A percentile compares a stretch with the other conserved stretches of the same genome.
Evolutionary conservation across 2,113 vertebrate species (phyloP).

Genomic region (Morone saxatilis): DNA sequence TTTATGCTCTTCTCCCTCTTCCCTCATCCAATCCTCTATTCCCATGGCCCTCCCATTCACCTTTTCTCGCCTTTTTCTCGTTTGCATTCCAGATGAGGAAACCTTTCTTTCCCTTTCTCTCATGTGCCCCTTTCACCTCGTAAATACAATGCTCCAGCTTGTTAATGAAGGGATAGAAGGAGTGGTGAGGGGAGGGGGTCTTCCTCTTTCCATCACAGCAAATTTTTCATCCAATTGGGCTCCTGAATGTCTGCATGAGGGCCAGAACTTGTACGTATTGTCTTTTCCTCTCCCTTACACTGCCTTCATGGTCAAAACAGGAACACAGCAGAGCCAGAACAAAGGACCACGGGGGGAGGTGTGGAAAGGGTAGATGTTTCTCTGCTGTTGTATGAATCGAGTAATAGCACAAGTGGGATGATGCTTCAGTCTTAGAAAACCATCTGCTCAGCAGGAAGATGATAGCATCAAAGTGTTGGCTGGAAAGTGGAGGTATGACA

Average conservation of each 20-base stretch:
- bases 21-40: constrained; percentile 53
- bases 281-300: constrained; percentile 48
- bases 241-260: constrained; percentile 61
- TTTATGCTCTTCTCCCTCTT: constrained; percentile 14
- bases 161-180: constrained; percentile 62
- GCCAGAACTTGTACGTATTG: constrained; percentile 49
- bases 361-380: constrained; percentile 56
- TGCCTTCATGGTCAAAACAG: constrained; percentile 72
- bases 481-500: constrained; percentile 33
- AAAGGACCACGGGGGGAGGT: constrained; percentile 54
- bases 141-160: constrained; percentile 63
- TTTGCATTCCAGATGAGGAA: constrained; percentile 65
- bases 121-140: constrained; percentile 16
- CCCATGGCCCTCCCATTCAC: constrained; percentile 19
- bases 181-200: constrained; percentile 4
- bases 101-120: constrained; percentile 45
- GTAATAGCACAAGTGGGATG: constrained; percentile 58
- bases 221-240: constrained; percentile 50
- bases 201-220: constrained; percentile 75
- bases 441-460: constrained; percentile 74
- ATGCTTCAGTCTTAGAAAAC: constrained; percentile 68
- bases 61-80: constrained; percentile 34
- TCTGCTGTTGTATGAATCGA: constrained; percentile 40
- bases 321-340: constrained; percentile 65
- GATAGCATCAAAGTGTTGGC: constrained; percentile 66